A percentile compares a stretch with the other conserved stretches of the same genome.
These are phyloP conservation scores for Alosa sapidissima DNA, from an alignment of 2,797 vertebrate species.

Conservation along the genomic window DNA sequence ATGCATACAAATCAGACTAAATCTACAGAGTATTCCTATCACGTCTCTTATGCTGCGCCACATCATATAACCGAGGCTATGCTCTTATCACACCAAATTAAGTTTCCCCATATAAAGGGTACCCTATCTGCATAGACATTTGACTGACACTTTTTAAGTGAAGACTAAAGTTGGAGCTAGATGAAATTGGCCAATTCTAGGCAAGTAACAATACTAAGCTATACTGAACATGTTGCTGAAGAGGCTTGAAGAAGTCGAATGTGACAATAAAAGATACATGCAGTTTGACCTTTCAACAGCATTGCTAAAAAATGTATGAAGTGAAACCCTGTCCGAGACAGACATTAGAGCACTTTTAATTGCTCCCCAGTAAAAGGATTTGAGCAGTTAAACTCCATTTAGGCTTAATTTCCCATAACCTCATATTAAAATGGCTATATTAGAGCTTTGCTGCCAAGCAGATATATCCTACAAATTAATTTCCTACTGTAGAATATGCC, in stretches of 20 bases:
- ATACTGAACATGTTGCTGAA: neutral
- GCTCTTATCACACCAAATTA: neutral
- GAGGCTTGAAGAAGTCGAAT: neutral
- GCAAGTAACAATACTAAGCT: neutral
- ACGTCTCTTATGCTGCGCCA: neutral
- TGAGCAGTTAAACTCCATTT: slow-evolving; percentile 2
- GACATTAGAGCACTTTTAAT: slow-evolving; percentile 18
- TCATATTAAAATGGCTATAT: slow-evolving; percentile 16
- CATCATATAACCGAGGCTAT: neutral
- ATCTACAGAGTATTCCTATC: too few relatives aligned
- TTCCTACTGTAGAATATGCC: slow-evolving; percentile 10
- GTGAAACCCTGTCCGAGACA: neutral
- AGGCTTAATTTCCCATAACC: slow-evolving; percentile 27
- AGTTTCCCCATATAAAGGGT: neutral
- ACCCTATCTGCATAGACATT: neutral
- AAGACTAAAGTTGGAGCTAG: too few relatives aligned
- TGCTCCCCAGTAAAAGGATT: neutral
- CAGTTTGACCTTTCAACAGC: slow-evolving; percentile 1
- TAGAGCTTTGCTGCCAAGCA: neutral
- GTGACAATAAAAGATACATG: slow-evolving; percentile 8
- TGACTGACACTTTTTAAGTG: neutral
- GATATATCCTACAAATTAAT: slow-evolving; percentile 27
- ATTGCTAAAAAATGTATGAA: slow-evolving; percentile 8
- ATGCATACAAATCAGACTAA: neutral
- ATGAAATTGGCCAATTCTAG: too few relatives aligned